Evolutionary conservation across 2,888 invertebrate species (phyloP).

Genomic region (Lasiommata megera): DNA sequence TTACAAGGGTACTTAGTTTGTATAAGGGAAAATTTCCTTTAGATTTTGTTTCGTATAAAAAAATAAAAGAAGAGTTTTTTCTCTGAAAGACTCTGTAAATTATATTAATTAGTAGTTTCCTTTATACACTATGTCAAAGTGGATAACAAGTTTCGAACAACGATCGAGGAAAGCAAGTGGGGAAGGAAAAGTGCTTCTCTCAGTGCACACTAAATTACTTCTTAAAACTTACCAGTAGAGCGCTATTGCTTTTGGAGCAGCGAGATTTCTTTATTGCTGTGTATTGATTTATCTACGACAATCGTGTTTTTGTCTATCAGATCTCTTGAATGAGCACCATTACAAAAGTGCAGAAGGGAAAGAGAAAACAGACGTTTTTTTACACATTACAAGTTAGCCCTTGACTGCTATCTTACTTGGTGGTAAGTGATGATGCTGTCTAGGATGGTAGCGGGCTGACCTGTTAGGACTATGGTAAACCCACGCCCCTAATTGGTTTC

Average conservation of each 20-base stretch:
- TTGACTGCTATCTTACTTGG: too few relatives aligned
- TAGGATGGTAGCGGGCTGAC: too few relatives aligned
- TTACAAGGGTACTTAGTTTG: background rate
- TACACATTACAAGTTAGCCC: too few relatives aligned
- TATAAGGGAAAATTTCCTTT: background rate
- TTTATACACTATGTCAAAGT: conserved; percentile 5
- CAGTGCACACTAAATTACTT: conserved; percentile 14
- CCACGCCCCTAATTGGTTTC: too few relatives aligned
- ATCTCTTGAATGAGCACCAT: too few relatives aligned
- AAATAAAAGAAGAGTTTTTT: background rate
- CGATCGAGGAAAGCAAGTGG: conserved; percentile 3
- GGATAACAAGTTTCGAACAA: conserved; percentile 12
- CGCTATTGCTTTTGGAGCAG: conserved; percentile 3
- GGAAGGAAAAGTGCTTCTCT: conserved; percentile 6
- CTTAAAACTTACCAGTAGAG: conserved; percentile 17
- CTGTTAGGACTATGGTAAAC: too few relatives aligned
- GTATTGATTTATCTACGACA: conserved; percentile 6
- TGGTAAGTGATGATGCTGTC: too few relatives aligned
- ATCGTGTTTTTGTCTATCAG: background rate
- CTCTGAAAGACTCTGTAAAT: conserved; percentile 4
- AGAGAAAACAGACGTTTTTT: too few relatives aligned
- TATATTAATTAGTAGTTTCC: conserved; percentile 5
- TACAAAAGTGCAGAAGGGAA: too few relatives aligned
- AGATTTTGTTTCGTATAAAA: background rate
- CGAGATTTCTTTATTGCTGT: conserved; percentile 7